Percentiles rank a stretch among this genome's conserved stretches.
phyloP scores from a whole-genome alignment of 1,140 invertebrate species.

The Lepidurus apus region DNA sequence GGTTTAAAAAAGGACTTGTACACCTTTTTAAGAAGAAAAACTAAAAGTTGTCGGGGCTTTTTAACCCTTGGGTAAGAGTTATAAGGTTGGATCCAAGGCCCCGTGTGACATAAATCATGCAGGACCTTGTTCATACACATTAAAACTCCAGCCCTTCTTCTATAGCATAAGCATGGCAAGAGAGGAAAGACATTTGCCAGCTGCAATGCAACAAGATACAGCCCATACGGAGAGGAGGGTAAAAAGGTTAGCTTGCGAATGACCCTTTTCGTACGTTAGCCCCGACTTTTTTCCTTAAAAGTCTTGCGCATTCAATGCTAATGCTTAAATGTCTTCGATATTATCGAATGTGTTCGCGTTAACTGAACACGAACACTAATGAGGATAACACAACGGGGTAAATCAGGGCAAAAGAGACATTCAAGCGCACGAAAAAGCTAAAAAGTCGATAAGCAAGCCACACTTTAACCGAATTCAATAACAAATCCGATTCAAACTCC shows the following conservation, averaged over 20 bases:
- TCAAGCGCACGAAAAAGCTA: no score
- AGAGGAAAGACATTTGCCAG: slow-evolving; percentile 14
- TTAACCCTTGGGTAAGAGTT: not conserved
- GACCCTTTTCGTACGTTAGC: not conserved
- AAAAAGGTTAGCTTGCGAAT: slow-evolving; percentile 9
- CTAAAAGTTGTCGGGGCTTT: not conserved
- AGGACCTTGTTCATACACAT: slow-evolving; percentile 16
- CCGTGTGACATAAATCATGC: slow-evolving; percentile 21
- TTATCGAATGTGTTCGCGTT: no score
- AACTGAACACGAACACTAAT: no score
- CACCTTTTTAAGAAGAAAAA: not conserved
- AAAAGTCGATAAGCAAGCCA: no score
- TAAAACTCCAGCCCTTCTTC: slow-evolving; percentile 2
- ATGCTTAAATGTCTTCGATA: no score
- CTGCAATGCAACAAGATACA: slow-evolving; percentile 21
- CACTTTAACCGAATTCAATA: no score
- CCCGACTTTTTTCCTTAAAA: not conserved
- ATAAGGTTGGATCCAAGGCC: slow-evolving; percentile 21
- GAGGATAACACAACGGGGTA: no score
- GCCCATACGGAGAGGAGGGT: not conserved
- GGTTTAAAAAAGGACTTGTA: not conserved
- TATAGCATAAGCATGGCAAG: slow-evolving; percentile 18
- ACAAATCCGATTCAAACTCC: no score
- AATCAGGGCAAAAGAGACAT: no score
- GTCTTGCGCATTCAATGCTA: no score